Conservation (phyloP, 37 sponge, comb jelly and placozoan genomes). For the Chondrilla cf. caribensis region DNA sequence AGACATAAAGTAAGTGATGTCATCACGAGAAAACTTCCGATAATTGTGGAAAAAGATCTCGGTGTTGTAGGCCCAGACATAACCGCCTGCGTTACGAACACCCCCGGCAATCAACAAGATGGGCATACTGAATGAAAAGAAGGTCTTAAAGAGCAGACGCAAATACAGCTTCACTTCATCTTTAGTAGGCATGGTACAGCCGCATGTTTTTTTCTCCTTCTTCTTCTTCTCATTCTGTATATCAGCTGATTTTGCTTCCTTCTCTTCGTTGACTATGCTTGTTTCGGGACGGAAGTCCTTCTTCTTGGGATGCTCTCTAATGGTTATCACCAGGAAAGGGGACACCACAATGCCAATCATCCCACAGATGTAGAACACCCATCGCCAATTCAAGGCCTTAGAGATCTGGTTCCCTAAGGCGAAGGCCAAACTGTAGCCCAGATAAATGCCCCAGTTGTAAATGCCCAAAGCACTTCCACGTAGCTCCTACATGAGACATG, state of each 20-base stretch:
- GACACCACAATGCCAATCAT: slow-evolving; percentile 45
- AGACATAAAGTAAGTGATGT: slow-evolving; percentile 54
- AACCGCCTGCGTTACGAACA: slow-evolving; percentile 79
- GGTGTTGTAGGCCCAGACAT: slow-evolving; percentile 87
- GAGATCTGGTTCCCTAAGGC: slow-evolving; percentile 63
- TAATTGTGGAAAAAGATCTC: slow-evolving; percentile 60
- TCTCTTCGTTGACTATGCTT: neutral
- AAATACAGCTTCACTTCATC: slow-evolving; percentile 4
- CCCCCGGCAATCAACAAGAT: slow-evolving; percentile 79
- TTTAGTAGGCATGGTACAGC: neutral
- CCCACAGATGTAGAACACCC: slow-evolving; percentile 85
- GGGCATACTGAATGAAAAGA: slow-evolving; percentile 49
- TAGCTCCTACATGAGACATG: slow-evolving; percentile 33
- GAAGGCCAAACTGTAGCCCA: slow-evolving; percentile 74
- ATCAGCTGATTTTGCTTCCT: too few relatives aligned
- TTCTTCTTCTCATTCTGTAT: neutral
- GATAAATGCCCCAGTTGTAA: slow-evolving; percentile 75
- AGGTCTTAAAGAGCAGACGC: slow-evolving; percentile 19
- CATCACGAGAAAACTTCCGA: neutral
- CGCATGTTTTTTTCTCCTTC: neutral
- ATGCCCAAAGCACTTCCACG: slow-evolving; percentile 71
- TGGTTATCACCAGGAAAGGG: slow-evolving; percentile 55
- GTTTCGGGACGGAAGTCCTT: neutral
- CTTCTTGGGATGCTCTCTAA: slow-evolving; percentile 49
- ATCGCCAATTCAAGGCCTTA: slow-evolving; percentile 60